These are phyloP conservation scores for Drosophila nebulosa DNA, from an alignment of 1,140 invertebrate genomes.

Conservation along the genomic window DNA sequence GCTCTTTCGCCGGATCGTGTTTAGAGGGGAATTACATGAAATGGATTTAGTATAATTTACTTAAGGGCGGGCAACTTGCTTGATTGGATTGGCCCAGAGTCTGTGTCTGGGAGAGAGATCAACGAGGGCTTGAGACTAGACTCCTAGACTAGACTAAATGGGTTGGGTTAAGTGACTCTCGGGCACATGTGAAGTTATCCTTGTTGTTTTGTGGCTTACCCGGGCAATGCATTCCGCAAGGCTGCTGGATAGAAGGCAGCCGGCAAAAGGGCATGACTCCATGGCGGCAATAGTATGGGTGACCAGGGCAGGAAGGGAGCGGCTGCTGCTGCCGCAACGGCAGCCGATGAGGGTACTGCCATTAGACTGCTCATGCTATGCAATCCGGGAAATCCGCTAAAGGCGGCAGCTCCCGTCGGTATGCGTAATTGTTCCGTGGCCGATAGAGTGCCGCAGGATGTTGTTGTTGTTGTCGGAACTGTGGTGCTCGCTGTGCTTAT, in stretches of 20 bases:
- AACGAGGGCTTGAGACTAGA: not conserved
- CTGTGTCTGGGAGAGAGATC: not conserved
- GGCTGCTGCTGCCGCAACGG: conserved; percentile 80
- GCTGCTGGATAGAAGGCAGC: conserved; percentile 83
- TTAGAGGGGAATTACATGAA: conserved; percentile 29
- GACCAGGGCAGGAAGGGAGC: conserved; percentile 83
- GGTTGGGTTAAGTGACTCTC: too few species aligned
- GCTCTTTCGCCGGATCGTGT: not conserved
- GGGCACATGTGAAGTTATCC: too few species aligned
- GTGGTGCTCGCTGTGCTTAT: conserved; percentile 66
- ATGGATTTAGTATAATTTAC: conserved; percentile 32
- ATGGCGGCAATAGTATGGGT: conserved; percentile 83
- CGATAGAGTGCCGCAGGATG: conserved; percentile 34
- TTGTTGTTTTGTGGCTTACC: conserved; percentile 79
- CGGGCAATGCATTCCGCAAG: conserved; percentile 83
- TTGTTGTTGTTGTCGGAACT: conserved; percentile 65
- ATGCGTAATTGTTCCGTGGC: conserved; percentile 65
- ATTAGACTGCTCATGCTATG: conserved; percentile 81
- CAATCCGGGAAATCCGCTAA: conserved; percentile 68
- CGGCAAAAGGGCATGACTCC: conserved; percentile 83
- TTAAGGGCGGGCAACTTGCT: conserved; percentile 18
- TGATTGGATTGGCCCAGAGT: conserved; percentile 18
- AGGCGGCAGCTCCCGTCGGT: conserved; percentile 71
- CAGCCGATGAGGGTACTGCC: conserved; percentile 81
- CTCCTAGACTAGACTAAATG: too few species aligned